These are phyloP conservation scores for Apodemus speciosus DNA, from an alignment of 2,113 vertebrate species.

Conservation along the genomic window DNA sequence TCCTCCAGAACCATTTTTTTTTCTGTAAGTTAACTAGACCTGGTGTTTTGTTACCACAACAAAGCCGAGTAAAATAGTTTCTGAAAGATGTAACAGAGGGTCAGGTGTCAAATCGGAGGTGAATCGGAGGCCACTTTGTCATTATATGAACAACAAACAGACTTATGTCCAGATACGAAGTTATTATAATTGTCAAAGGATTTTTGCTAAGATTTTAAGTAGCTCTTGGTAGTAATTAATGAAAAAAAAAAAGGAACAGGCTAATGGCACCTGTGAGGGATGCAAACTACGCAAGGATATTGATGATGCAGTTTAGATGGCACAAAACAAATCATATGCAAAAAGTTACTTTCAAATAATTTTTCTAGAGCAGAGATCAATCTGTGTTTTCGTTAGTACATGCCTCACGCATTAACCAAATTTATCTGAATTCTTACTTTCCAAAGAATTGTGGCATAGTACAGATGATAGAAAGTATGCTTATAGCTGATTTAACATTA, in stretches of 20 bases:
- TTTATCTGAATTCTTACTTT: background rate
- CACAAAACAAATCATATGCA: background rate
- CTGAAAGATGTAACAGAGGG: background rate
- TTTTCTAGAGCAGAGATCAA: background rate
- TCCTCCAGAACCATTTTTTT: background rate
- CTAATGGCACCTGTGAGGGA: background rate
- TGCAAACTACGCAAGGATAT: background rate
- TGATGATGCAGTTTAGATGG: background rate
- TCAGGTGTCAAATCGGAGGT: background rate
- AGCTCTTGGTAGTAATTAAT: background rate
- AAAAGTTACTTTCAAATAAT: slow-evolving; percentile 4
- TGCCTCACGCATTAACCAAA: background rate
- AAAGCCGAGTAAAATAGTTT: background rate
- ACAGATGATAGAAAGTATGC: slow-evolving; percentile 48
- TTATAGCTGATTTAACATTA: slow-evolving; percentile 73
- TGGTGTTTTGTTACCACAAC: background rate
- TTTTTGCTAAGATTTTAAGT: background rate
- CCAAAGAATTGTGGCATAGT: slow-evolving; percentile 21
- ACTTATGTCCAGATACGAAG: background rate
- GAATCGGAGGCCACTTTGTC: background rate
- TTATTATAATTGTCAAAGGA: background rate
- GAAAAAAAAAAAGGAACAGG: background rate
- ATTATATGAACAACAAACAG: background rate
- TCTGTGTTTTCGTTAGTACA: background rate
- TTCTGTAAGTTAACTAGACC: background rate